Percentiles rank a stretch among this genome's conserved stretches.
Evolutionary conservation across 2,113 vertebrate species (phyloP).

Genomic region (Oreochromis tanganicae): DNA sequence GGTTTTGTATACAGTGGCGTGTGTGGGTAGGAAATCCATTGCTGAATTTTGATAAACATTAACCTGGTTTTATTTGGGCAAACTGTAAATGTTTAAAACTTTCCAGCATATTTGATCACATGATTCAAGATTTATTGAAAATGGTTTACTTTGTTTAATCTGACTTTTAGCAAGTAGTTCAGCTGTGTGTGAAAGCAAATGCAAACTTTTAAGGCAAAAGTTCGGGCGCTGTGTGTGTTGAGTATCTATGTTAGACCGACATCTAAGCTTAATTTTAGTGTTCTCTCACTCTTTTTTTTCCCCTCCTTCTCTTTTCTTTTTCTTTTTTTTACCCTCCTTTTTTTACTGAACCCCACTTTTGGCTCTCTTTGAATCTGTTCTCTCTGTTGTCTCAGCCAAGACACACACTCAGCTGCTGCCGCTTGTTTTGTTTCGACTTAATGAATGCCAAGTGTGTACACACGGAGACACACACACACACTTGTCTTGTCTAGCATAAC

Average conservation of each 20-base stretch:
- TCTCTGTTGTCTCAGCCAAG: conserved; percentile 62
- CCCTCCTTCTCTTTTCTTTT: not conserved
- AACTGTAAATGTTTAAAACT: not conserved
- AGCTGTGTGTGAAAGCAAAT: not conserved
- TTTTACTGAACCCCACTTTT: conserved; percentile 46
- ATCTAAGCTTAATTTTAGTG: conserved; percentile 27
- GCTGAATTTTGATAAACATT: not conserved
- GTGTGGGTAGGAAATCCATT: not conserved
- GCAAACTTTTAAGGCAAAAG: not conserved
- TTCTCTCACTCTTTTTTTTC: not conserved
- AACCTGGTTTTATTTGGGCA: not conserved
- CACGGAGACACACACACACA: not conserved
- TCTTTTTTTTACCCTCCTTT: not conserved
- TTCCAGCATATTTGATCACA: not conserved
- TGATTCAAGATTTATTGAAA: not conserved
- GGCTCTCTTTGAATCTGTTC: conserved; percentile 50
- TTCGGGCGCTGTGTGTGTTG: not conserved
- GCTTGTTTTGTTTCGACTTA: conserved; percentile 65
- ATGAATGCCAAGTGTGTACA: conserved; percentile 62
- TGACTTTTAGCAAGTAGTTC: not conserved
- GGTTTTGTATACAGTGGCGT: not conserved
- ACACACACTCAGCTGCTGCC: conserved; percentile 64
- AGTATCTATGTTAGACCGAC: conserved; percentile 30
- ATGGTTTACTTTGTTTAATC: not conserved
- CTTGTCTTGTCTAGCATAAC: conserved; percentile 55